phyloP scores from a whole-genome alignment of 2,888 invertebrate genomes.

The Alcis repandata region DNA sequence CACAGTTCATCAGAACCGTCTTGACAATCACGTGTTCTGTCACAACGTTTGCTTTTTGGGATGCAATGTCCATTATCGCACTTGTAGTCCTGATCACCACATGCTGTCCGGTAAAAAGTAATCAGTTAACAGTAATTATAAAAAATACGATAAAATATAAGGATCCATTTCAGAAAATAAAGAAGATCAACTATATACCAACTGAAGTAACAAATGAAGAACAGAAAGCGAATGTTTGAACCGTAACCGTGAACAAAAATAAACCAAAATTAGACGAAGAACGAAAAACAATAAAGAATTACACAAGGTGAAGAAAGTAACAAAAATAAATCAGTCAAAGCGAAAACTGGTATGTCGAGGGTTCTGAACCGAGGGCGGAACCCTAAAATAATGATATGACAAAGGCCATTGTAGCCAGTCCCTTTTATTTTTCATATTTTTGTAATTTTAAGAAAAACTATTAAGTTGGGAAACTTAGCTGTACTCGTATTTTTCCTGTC shows the following conservation, averaged over 20 bases:
- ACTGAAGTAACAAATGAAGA: slow-evolving; percentile 26
- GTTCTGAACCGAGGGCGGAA: too few relatives aligned
- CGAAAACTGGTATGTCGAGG: too few relatives aligned
- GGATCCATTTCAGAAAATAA: slow-evolving; percentile 28
- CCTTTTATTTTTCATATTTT: too few relatives aligned
- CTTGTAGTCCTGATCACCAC: slow-evolving; percentile 85
- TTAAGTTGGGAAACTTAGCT: too few relatives aligned
- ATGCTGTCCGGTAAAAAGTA: slow-evolving; percentile 86
- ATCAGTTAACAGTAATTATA: slow-evolving; percentile 41
- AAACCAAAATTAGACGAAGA: slow-evolving; percentile 31
- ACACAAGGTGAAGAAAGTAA: slow-evolving; percentile 41
- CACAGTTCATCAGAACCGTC: slow-evolving; percentile 87
- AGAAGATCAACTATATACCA: slow-evolving; percentile 18
- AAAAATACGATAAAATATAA: slow-evolving; percentile 22
- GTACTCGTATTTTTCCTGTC: too few relatives aligned
- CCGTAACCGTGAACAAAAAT: slow-evolving; percentile 34
- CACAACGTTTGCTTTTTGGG: slow-evolving; percentile 83
- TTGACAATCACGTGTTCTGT: slow-evolving; percentile 86
- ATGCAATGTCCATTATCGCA: slow-evolving; percentile 90
- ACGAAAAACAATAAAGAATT: slow-evolving; percentile 36
- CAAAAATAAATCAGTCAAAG: too few relatives aligned
- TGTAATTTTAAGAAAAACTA: too few relatives aligned
- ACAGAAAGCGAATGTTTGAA: slow-evolving; percentile 26
- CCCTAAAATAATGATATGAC: too few relatives aligned
- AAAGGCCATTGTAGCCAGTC: too few relatives aligned